phyloP scores from a whole-genome alignment of 2,888 invertebrate genomes.

The Eupithecia vulgata region DNA sequence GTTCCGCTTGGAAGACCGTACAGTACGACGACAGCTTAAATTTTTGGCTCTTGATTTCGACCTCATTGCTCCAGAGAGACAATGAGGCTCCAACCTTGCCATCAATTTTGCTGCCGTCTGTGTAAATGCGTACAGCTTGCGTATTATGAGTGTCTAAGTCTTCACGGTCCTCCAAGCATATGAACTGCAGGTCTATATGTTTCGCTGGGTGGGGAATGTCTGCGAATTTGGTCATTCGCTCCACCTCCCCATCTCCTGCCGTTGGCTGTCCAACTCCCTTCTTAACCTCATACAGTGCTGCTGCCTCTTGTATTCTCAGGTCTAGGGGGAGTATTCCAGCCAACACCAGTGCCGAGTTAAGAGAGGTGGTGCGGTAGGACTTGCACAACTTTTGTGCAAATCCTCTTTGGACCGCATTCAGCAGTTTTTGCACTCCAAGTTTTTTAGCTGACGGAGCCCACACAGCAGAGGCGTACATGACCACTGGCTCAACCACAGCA shows the following conservation, averaged over 20 bases:
- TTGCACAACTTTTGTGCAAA: no score
- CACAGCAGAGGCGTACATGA: constrained; percentile 11
- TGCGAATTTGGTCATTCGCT: not conserved
- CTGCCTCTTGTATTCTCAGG: constrained; percentile 20
- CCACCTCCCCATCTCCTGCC: constrained; percentile 11
- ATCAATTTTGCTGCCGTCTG: constrained; percentile 29
- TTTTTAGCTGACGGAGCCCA: constrained; percentile 10
- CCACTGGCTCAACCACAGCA: constrained; percentile 10
- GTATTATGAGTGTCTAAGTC: not conserved
- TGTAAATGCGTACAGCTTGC: constrained; percentile 16
- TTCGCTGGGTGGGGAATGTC: constrained; percentile 19
- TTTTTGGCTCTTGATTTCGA: constrained; percentile 7
- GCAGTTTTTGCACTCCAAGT: constrained; percentile 2
- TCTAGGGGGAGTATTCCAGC: constrained; percentile 17
- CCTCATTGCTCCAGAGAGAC: not conserved
- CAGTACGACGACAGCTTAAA: constrained; percentile 20
- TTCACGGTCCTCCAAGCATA: constrained; percentile 15
- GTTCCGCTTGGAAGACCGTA: constrained; percentile 23
- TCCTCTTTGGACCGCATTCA: not conserved
- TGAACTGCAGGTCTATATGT: constrained; percentile 11
- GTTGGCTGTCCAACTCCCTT: not conserved
- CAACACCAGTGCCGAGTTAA: no score
- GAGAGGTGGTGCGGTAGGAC: no score
- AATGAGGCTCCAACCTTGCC: constrained; percentile 23
- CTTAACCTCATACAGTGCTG: not conserved